Base-by-base conservation (phyloP, 2,888 invertebrate genomes). In the Timema cristinae region DNA sequence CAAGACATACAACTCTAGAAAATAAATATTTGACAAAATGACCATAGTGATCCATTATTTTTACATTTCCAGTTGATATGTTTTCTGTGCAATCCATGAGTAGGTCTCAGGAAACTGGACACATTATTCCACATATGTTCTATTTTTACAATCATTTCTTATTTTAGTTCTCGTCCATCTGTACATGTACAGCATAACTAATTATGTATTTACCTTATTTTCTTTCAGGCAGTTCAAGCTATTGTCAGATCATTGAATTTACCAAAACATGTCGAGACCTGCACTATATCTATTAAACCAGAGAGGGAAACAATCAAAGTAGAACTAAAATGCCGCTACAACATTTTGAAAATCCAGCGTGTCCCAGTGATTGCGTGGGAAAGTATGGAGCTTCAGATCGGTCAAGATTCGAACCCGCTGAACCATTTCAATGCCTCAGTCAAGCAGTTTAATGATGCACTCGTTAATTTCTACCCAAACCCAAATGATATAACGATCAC, bases 381-480 rank as follows among this genome's bases (percentile, higher is more conserved):
- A 47, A 47, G 47, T 9, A 16, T 63, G 63, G 63, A 63, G 16
- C 63, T 63, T 32, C 63, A 63, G 9, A 47, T 63, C 9, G 47
- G 63, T 9, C 32, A 63, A 13, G 48, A 32, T 7, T 48, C 63
- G 4, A 48, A 63, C 63, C 32, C 48, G 63, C 48, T 48, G 16
- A 63, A 63, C 63, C 63, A 47, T 48, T 63, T 63, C 32, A 63
- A 32, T 13, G 63, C 63, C 63, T 11, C 63, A 6, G 63, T 48
- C 63, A 63, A 63, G 63, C 63, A 63, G 32, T 47, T 63, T 13
- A 63, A 32, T 5, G 63, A 63, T 13, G 63, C 48, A 47, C 63
- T 63, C 1, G 63, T 63, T 5, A 63, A 63, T 48, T 63, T 63
- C 63, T 63, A 63, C n/a, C 63, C 63, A 63, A 32, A 63, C 63